Evolutionary conservation across 2,888 invertebrate species (phyloP).

Genomic region (Heliconius erato): DNA sequence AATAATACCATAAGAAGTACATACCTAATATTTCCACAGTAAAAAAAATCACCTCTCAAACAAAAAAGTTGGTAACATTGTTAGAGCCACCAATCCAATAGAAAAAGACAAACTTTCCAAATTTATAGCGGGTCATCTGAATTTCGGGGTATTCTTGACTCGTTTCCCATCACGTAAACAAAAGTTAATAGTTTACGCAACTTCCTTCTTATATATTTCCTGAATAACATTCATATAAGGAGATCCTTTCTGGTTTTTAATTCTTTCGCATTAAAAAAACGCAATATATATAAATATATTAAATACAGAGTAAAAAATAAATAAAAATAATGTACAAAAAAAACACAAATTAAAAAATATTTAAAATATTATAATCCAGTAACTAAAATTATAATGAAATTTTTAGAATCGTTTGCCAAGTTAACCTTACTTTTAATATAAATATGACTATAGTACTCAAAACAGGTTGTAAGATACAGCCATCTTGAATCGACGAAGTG

Average conservation of each 20-base stretch:
- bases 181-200: constrained; percentile 41
- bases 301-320: neutral
- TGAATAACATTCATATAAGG: neutral
- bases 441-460: too few species aligned
- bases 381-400: too few species aligned
- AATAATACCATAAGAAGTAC: neutral
- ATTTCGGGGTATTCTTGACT: constrained; percentile 35
- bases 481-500: too few species aligned
- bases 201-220: constrained; percentile 13
- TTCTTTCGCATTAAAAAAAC: neutral
- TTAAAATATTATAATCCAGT: too few species aligned
- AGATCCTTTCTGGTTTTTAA: neutral
- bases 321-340: too few species aligned
- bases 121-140: constrained; percentile 41
- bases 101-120: constrained; percentile 27
- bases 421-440: too few species aligned
- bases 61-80: constrained; percentile 17
- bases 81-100: constrained; percentile 1
- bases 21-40: neutral
- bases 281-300: neutral
- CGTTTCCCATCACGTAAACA: constrained; percentile 40
- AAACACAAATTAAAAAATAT: too few species aligned
- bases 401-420: too few species aligned
- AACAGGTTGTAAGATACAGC: too few species aligned
- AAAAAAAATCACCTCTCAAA: neutral